Percentiles rank a stretch among this genome's conserved stretches.
Evolutionary conservation across 2,113 vertebrate genomes (phyloP).

Genomic region (Myotis lucifugus): DNA sequence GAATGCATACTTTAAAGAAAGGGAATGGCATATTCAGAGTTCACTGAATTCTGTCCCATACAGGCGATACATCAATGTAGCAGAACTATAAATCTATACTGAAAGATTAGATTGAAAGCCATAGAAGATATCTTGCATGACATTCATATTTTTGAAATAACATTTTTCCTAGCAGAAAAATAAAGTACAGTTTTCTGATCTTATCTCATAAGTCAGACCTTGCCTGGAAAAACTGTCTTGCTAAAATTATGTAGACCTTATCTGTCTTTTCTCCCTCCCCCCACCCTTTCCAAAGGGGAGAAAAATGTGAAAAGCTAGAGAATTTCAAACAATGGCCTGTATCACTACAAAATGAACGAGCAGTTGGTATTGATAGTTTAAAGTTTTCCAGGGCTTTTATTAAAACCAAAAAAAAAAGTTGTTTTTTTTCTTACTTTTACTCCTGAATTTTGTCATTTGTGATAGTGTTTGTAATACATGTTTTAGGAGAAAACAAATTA

Average conservation of each 20-base stretch:
- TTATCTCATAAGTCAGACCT: conserved; percentile 37
- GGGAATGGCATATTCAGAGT: neutral
- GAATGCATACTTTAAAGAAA: neutral
- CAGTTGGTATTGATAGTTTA: neutral
- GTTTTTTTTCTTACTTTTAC: neutral
- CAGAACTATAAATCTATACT: neutral
- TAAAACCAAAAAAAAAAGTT: neutral
- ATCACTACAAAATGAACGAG: conserved; percentile 25
- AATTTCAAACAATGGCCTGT: conserved; percentile 21
- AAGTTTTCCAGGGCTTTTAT: conserved; percentile 10
- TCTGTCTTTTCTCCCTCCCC: neutral
- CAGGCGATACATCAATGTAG: neutral
- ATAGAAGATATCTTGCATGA: neutral
- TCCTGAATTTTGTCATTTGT: conserved; percentile 2
- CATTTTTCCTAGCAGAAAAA: conserved; percentile 47
- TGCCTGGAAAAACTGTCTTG: conserved; percentile 46
- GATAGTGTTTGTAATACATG: neutral
- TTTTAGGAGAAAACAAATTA: conserved; percentile 31
- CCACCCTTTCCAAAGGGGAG: neutral
- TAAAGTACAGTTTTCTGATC: conserved; percentile 32
- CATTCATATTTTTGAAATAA: conserved; percentile 55
- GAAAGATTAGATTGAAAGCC: conserved; percentile 30
- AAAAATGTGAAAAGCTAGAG: conserved; percentile 2
- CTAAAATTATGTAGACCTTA: conserved; percentile 49
- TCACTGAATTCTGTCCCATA: neutral